Percentiles rank a stretch among this genome's conserved stretches.
Evolutionary conservation across 2,888 invertebrate genomes (phyloP).

Genomic region (Diplazon laetatorius): DNA sequence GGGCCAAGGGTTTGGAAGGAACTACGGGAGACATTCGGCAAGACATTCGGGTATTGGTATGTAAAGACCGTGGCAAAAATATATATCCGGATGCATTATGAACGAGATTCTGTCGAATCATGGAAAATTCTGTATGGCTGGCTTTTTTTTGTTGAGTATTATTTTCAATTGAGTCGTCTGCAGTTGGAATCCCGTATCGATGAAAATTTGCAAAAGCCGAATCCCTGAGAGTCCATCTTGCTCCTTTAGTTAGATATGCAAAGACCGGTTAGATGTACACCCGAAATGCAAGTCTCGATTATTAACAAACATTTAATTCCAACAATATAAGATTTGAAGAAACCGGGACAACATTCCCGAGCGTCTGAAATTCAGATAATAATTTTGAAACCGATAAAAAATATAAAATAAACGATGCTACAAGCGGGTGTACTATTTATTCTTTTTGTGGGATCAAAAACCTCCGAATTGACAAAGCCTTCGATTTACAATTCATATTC

Average conservation of each 20-base stretch:
- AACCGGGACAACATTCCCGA: no score
- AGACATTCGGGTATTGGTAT: conserved; percentile 30
- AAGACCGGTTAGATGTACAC: background rate
- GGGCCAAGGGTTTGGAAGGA: conserved; percentile 48
- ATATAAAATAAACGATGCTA: no score
- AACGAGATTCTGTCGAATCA: background rate
- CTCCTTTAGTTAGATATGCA: background rate
- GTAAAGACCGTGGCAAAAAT: conserved; percentile 13
- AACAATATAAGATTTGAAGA: background rate
- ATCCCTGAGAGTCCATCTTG: background rate
- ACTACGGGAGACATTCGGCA: conserved; percentile 52
- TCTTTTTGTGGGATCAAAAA: no score
- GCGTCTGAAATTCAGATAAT: no score
- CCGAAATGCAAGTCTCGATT: background rate
- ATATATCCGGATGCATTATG: conserved; percentile 23
- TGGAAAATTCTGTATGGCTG: background rate
- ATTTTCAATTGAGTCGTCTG: background rate
- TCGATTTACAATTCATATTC: no score
- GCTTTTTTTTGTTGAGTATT: conserved; percentile 2
- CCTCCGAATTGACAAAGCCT: no score
- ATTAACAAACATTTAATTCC: background rate
- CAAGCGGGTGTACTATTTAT: no score
- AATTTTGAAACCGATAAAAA: no score
- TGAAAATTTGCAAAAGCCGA: background rate
- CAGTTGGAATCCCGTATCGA: background rate